Base-by-base conservation (phyloP, 37 sponge, comb jelly and placozoan genomes). In the Hormiphora californensis region DNA sequence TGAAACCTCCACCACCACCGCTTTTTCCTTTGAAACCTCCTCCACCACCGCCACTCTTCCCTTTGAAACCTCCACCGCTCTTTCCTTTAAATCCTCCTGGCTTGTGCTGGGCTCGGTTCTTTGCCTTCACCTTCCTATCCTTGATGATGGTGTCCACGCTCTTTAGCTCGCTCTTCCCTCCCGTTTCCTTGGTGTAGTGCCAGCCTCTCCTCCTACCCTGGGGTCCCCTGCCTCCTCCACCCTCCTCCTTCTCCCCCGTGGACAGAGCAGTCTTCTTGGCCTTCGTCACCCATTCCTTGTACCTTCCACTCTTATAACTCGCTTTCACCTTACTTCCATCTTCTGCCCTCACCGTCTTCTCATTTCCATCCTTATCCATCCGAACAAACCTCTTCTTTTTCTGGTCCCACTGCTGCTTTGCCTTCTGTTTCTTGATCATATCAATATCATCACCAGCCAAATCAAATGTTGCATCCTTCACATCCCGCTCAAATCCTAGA, bases 381-480 rank as follows among this genome's bases (percentile, higher is more conserved):
- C 89, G 87, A 34, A 92, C 91, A 92, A 94, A 97, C 69, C 86
- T 90, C 90, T 97, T 97, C 38, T 93, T 88, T 69, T 97, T 97
- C 54, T 95, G 69, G 62, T 97, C 98, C 98, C 98, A 85, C 19
- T 87, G 35, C 5, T 11, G 1, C 31, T 32, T 22, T 23, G 55
- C 36, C 25, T 59, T 86, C 28, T 86, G 86, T 37, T 86, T 86
- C 22, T 57, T 86, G 5, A 86, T 86, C 59, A 59, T 86, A 25
- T 86, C 61, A 59, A n/a, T 32, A 36, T 86, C 86, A 54, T 86
- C 86, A 23, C 86, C 86, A 57, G 35, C 54, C 23, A 86, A 19
- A 54, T 86, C 33, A 37, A 86, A 86, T 43, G 33, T 28, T 27
- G 62, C 86, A 40, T 9, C 35, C 17, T 43, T 46, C 21, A 46